phyloP scores from a whole-genome alignment of 1,140 invertebrate species.

The Nixonia krombeini region DNA sequence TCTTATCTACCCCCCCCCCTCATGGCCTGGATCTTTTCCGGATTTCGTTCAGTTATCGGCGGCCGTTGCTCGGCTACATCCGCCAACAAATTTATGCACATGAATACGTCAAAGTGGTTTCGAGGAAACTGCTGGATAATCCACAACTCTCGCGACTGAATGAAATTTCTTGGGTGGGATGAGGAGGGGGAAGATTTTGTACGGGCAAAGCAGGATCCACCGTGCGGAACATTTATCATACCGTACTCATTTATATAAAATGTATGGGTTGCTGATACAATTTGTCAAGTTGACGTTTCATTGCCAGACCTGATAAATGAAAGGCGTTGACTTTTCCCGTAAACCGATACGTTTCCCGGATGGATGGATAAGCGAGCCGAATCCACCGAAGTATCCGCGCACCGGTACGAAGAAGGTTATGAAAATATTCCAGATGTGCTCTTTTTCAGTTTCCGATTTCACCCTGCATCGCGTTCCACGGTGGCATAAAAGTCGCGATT shows the following conservation, averaged over 20 bases:
- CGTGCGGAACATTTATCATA: conserved; percentile 20
- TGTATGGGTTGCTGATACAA: conserved; percentile 17
- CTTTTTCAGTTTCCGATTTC: conserved; percentile 28
- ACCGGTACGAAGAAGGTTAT: conserved; percentile 16
- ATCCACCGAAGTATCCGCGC: background rate
- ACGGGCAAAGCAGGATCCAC: too few relatives aligned
- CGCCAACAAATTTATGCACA: too few relatives aligned
- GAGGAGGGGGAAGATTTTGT: too few relatives aligned
- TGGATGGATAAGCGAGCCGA: conserved; percentile 7
- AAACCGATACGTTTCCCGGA: conserved; percentile 18
- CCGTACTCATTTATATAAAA: conserved; percentile 33
- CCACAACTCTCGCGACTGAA: background rate
- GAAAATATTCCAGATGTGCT: conserved; percentile 20
- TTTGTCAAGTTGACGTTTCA: conserved; percentile 32
- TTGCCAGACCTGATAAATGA: conserved; percentile 24
- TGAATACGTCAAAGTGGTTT: too few relatives aligned
- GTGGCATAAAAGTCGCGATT: too few relatives aligned
- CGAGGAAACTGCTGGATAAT: too few relatives aligned
- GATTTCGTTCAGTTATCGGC: conserved; percentile 14
- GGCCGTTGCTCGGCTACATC: too few relatives aligned
- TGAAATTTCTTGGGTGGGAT: background rate
- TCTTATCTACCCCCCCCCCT: too few relatives aligned
- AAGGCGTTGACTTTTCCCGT: conserved; percentile 31
- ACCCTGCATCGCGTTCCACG: conserved; percentile 29
- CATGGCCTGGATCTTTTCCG: too few relatives aligned